Conservation (phyloP, 1,140 invertebrate genomes). For the Ptiloglossa arizonensis region DNA sequence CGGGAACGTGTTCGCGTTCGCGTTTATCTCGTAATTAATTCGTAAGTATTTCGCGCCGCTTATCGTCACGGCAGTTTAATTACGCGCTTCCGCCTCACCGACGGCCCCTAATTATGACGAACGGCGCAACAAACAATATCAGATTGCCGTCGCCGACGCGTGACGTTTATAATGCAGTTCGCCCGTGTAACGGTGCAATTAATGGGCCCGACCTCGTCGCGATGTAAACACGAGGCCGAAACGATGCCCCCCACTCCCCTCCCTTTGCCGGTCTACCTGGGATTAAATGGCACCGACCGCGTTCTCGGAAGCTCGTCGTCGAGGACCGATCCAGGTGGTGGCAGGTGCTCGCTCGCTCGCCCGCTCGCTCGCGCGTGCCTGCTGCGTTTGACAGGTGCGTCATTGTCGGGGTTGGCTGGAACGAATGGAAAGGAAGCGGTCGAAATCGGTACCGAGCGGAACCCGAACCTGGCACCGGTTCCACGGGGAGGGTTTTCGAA, state of each 20-base stretch:
- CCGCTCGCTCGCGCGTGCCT: background rate
- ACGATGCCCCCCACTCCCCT: background rate
- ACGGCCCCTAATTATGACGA: slow-evolving; percentile 51
- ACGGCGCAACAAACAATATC: slow-evolving; percentile 54
- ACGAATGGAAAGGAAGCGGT: slow-evolving; percentile 29
- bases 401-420: slow-evolving; percentile 48
- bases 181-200: slow-evolving; percentile 50
- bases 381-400: slow-evolving; percentile 63
- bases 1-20: background rate
- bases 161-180: slow-evolving; percentile 51
- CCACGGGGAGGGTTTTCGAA: background rate
- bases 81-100: slow-evolving; percentile 33
- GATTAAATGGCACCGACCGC: slow-evolving; percentile 48
- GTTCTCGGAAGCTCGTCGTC: slow-evolving; percentile 6
- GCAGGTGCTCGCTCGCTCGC: slow-evolving; percentile 13
- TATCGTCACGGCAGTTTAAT: slow-evolving; percentile 48
- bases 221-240: slow-evolving; percentile 26
- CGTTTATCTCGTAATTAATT: slow-evolving; percentile 55
- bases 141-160: slow-evolving; percentile 36
- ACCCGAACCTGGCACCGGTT: slow-evolving; percentile 22
- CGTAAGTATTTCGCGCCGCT: slow-evolving; percentile 48
- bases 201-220: slow-evolving; percentile 38
- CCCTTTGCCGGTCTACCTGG: background rate
- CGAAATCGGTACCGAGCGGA: slow-evolving; percentile 18
- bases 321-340: slow-evolving; percentile 36